These are phyloP conservation scores for Tuberolachnus salignus DNA, from an alignment of 2,888 invertebrate genomes.

Conservation along the genomic window DNA sequence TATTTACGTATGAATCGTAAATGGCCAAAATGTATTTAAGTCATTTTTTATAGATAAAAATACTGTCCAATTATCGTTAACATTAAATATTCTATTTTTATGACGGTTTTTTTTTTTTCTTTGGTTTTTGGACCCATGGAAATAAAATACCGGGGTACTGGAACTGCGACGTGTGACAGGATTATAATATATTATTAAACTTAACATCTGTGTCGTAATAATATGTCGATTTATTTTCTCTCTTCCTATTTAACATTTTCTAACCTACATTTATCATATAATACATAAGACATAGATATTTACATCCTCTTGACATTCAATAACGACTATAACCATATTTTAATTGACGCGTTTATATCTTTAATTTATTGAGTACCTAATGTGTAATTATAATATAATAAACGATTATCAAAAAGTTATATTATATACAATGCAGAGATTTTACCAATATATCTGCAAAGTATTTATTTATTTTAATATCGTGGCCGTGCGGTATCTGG, in stretches of 20 bases:
- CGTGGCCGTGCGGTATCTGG: too few species aligned
- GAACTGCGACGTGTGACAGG: neutral
- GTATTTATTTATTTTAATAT: too few species aligned
- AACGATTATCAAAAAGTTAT: too few species aligned
- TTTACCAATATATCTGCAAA: too few species aligned
- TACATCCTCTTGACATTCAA: neutral
- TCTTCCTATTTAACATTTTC: neutral
- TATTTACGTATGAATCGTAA: too few species aligned
- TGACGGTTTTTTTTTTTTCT: neutral
- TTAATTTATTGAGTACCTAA: neutral
- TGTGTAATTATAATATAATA: neutral
- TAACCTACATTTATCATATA: neutral
- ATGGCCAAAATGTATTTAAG: too few species aligned
- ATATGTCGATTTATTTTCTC: constrained; percentile 11
- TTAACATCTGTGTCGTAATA: constrained; percentile 1
- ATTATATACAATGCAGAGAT: too few species aligned
- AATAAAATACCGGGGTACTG: constrained; percentile 27
- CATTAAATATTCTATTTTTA: too few species aligned
- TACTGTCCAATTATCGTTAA: too few species aligned
- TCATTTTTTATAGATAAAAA: too few species aligned
- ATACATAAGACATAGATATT: neutral
- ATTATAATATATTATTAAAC: constrained; percentile 16
- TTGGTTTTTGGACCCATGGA: constrained; percentile 6
- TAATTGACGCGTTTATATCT: neutral
- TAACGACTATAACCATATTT: neutral